Percentiles rank a stretch among this genome's conserved stretches.
Evolutionary conservation across 2,797 vertebrate genomes (phyloP).

Genomic region (Coregonus sp.): DNA sequence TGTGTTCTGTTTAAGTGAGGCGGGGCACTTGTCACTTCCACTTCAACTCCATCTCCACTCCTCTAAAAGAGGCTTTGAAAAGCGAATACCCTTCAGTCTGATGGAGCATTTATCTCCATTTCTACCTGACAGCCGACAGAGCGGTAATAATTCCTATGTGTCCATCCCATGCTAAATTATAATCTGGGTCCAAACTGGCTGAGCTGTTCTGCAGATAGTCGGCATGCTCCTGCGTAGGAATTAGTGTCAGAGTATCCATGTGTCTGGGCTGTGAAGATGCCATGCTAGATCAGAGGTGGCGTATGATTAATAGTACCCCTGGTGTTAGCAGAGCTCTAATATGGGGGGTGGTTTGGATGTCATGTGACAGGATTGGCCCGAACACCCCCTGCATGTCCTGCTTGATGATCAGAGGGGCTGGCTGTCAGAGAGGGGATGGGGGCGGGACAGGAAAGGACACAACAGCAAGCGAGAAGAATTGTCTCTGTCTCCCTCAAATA

Average conservation of each 20-base stretch:
- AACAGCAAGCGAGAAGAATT: background rate
- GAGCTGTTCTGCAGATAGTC: constrained; percentile 6
- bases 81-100: constrained; percentile 41
- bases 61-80: constrained; percentile 45
- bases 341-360: constrained; percentile 19
- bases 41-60: constrained; percentile 34
- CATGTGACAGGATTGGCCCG: constrained; percentile 28
- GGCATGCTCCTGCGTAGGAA: constrained; percentile 16
- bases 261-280: constrained; percentile 26
- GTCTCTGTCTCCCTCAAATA: background rate
- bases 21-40: constrained; percentile 49
- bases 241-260: constrained; percentile 31
- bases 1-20: constrained; percentile 45
- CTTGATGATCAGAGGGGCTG: constrained; percentile 29
- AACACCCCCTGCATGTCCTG: constrained; percentile 1
- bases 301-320: constrained; percentile 14
- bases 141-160: constrained; percentile 36
- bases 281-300: constrained; percentile 28
- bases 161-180: constrained; percentile 46
- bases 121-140: constrained; percentile 40
- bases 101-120: constrained; percentile 57
- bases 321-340: background rate
- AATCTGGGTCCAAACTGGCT: constrained; percentile 28
- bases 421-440: constrained; percentile 17
- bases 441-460: constrained; percentile 7